Conservation (phyloP, 1,140 invertebrate species). For the Brachionus manjavacas region DNA sequence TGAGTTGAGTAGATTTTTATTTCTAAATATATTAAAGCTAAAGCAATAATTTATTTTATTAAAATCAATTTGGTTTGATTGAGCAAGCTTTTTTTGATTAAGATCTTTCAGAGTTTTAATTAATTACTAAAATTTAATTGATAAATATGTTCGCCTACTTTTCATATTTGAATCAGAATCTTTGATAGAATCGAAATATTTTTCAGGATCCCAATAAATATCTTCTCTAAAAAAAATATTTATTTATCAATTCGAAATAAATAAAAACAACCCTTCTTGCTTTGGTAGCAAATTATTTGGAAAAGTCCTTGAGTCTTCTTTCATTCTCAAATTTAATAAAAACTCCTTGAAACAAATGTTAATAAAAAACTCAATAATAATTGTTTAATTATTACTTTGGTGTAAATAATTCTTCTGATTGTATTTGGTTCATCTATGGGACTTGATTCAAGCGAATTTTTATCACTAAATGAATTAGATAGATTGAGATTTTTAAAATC, state of each 20-base stretch:
- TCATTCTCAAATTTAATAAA: background rate
- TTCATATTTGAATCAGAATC: background rate
- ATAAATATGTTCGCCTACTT: background rate
- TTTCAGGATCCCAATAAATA: background rate
- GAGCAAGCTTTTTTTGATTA: background rate
- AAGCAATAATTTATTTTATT: background rate
- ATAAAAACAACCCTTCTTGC: background rate
- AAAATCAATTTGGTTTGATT: slow-evolving; percentile 4
- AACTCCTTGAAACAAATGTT: background rate
- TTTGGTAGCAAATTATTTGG: background rate
- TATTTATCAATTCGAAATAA: too few relatives aligned
- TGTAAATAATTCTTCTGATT: slow-evolving; percentile 15
- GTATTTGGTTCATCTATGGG: background rate
- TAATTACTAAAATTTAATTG: background rate
- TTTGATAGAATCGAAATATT: slow-evolving; percentile 7
- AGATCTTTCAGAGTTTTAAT: background rate
- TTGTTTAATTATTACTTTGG: background rate
- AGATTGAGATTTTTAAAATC: background rate
- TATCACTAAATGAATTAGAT: background rate
- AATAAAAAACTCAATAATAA: background rate
- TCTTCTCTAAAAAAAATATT: background rate
- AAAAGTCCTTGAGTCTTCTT: background rate
- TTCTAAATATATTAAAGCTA: background rate
- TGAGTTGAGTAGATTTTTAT: background rate
- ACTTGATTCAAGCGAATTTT: background rate